Evolutionary conservation across 2,797 vertebrate species (phyloP).

Genomic region (Brotula barbata): DNA sequence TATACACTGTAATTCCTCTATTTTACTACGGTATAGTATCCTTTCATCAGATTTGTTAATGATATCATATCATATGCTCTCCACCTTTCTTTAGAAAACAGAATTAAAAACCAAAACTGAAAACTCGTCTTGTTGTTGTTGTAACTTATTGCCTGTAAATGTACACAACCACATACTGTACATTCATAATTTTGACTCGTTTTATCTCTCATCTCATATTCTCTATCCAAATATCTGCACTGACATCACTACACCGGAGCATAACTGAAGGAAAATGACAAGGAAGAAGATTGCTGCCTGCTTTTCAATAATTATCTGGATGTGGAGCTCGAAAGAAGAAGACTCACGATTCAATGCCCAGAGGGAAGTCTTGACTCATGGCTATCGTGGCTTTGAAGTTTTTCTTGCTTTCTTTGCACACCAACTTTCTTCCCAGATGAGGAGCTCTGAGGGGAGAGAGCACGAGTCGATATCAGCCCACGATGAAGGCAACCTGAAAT

Average conservation of each 20-base stretch:
- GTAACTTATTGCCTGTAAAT: too few relatives aligned
- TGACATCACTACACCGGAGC: background rate
- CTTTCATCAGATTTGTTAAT: too few relatives aligned
- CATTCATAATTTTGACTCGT: too few relatives aligned
- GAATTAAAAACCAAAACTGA: too few relatives aligned
- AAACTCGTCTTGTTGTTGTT: too few relatives aligned
- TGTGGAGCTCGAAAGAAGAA: background rate
- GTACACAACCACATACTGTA: too few relatives aligned
- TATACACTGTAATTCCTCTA: too few relatives aligned
- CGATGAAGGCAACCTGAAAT: background rate
- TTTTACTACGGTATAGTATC: too few relatives aligned
- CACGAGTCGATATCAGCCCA: background rate
- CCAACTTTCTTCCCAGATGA: slow-evolving; percentile 94
- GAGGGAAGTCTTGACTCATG: slow-evolving; percentile 98
- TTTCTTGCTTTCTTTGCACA: slow-evolving; percentile 99
- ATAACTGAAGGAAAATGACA: background rate
- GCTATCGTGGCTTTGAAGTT: slow-evolving; percentile 99
- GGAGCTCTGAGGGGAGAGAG: slow-evolving; percentile 83
- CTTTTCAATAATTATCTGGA: background rate
- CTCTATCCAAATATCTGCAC: too few relatives aligned
- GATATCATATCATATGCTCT: too few relatives aligned
- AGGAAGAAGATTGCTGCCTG: background rate
- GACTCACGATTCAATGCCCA: slow-evolving; percentile 97
- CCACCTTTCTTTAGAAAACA: too few relatives aligned
- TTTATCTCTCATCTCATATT: too few relatives aligned